Evolutionary conservation across 1,140 invertebrate genomes (phyloP), one percentile per base, ranked within the genome.

Genomic region (Drosophila rufa): DNA sequence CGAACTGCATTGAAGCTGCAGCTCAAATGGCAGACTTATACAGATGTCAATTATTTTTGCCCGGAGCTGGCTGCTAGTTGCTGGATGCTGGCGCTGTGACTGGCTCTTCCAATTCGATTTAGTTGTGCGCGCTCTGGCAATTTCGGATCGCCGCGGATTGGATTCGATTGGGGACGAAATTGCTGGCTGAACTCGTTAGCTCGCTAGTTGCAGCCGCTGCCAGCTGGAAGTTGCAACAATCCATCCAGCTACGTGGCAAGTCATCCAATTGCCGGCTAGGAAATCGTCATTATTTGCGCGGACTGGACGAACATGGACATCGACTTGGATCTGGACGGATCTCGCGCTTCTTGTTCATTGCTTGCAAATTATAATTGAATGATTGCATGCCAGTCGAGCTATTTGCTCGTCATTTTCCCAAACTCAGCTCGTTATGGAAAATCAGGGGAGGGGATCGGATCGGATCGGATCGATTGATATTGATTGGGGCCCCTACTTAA

Each of bases 21-120:
- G 79, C 70, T 80, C 76, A 84, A 84, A 80, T 80, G 62, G 66
- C 76, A 53, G 78, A 74, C 81, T 82, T 84, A 81, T 90, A 90
- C 85, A 90, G 85, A 76, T 90, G 85, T 90, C 85, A 90, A 90
- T 90, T 90, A 90, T 90, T 90, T 90, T 85, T 46, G 85, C 80
- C 70, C 56, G 74, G 45, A 77, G 75, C 67, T 62, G 36, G 14
- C 30, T 51, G 48, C 50, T 42, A 30, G 19, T 27, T 15, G 45
- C 46, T 47, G 57, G 17, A 27, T 19, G 51, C 42, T 46, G 60
- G 8, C 42, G 61, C 55, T 76, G 53, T 76, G 53, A 68, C 64
- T 56, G 57, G 57, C 74, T 73, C 69, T 73, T 73, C 69, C 40
- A 73, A 53, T 51, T 65, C 61, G 75, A 78, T 76, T 76, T 75